phyloP scores from a whole-genome alignment of 2,113 vertebrate genomes.

The Regulus satrapa region DNA sequence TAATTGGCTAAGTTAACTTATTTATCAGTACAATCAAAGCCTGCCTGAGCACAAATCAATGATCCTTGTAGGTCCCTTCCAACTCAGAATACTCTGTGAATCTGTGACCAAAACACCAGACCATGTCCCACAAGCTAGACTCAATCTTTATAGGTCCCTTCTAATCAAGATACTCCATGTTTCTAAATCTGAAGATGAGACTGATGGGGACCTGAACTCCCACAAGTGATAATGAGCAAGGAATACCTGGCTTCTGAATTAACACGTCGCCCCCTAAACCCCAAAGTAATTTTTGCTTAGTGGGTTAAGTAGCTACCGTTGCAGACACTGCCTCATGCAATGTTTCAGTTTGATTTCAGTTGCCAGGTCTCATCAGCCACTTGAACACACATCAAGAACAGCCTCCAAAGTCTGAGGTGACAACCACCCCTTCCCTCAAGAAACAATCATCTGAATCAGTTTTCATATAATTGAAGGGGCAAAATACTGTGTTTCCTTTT shows the following conservation, averaged over 20 bases:
- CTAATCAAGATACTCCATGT: neutral
- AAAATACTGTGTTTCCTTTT: neutral
- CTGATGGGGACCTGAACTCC: fast-evolving
- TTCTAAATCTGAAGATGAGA: neutral
- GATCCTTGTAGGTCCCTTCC: too few species aligned
- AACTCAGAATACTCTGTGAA: too few species aligned
- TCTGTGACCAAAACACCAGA: neutral
- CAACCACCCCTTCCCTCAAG: neutral
- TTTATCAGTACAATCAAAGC: neutral
- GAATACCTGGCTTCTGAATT: neutral
- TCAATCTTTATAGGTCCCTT: fast-evolving
- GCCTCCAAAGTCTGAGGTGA: neutral
- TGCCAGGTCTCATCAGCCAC: neutral
- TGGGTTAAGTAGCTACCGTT: neutral
- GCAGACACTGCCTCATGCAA: neutral
- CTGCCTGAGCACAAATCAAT: neutral
- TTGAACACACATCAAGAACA: neutral
- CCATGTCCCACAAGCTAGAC: fast-evolving
- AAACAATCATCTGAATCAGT: neutral
- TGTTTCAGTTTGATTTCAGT: neutral
- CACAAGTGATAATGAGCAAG: neutral
- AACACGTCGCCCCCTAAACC: fast-evolving
- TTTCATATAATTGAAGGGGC: neutral
- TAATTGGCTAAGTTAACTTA: neutral
- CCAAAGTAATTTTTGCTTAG: neutral